Base-by-base conservation (phyloP, 1,140 invertebrate genomes). In the Choristoneura fumiferana region DNA sequence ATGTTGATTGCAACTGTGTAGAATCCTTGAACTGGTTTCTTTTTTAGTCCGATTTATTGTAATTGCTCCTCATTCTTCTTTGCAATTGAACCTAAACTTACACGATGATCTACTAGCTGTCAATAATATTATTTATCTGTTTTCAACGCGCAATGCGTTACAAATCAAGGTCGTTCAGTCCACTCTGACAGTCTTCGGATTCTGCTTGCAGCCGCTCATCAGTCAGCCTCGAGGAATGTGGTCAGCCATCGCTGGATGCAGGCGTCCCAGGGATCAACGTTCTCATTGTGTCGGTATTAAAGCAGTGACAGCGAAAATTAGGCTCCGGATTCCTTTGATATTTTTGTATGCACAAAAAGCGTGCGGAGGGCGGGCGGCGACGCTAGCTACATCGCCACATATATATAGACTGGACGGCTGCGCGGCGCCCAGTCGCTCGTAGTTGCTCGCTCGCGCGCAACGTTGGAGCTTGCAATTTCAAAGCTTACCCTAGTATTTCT, bases 271-370 rank as follows among this genome's bases (percentile, higher is more conserved):
- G 80, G 84, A 88, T 87, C 85, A 88, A 88, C 73, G 85, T 77
- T 84, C 85, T 66, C 85, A 85, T 87, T 87, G 85, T 84, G 78
- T 76, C 76, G 72, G 69, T 70, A 71, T 49, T 49, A 73, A 75
- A 74, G 71, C 81, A 85, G 81, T 78, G 82, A 84, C 84, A 87
- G 81, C 72, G 76, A 75, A 77, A 88, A 87, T 88, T 85, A 79
- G 79, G 81, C 77, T 77, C 70, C 73, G 67, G 67, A 88, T 85
- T 88, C 83, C 79, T 72, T 65, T 62, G 75, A 76, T 88, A 87
- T 87, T 87, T 88, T 88, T 81, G 79, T 80, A 73, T 73, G 66
- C 69, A 71, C 69, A 65, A 77, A 79, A 81, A 80, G 65, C 62
- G 57, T 62, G 40, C 18, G 60, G 53, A 76, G 76, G 75, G 70